Base-by-base conservation (phyloP, 1,140 invertebrate genomes). In the Bombus haemorrhoidalis region DNA sequence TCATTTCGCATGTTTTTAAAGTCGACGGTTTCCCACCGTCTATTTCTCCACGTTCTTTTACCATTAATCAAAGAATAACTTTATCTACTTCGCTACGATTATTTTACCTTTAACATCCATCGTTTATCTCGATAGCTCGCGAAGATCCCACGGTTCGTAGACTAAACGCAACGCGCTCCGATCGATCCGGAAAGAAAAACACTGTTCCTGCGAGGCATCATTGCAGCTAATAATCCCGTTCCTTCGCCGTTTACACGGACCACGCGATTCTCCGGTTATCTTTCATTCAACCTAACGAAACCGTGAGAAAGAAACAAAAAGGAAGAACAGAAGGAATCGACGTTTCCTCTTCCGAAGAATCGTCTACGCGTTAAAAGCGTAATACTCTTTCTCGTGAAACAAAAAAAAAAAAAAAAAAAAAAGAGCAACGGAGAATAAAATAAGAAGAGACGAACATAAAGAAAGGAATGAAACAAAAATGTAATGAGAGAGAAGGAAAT, bases 251-350 rank as follows among this genome's bases (percentile, higher is more conserved):
- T 39, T 10, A 25, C 37, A 5, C 68, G 69, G 12, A 41, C 37
- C 12, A 41, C 10, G 37, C 37, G 69, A 41, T 28, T 25, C 34
- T 12, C 34, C 22, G 34, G 22, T 39, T 66, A 22, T 39, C 22
- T 71, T 39, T 9, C 37, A 32, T 78, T 66, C 10, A 0, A 43
- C 59, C 28, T 25, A 64, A 78, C 39, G 32, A 79, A 53, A 66
- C 41, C 41, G 77, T 47, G 77, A 68, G 64, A 79, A 68, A 68
- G 32, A 32, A n/a, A 62, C 59, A 62, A n/a, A 62, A 41, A 5
- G 32, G n/a, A 41, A 74, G n/a, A 39, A 43, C 15, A 32, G 28
- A 32, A n/a, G 59, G 32, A 28, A n/a, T 25, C 62, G 28, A 64
- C 25, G 28, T 34, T 34, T 5, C 22, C 32, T 37, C 28, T 10